Evolutionary conservation across 2,888 invertebrate species (phyloP).

Genomic region (Drosophila flavopinicola): DNA sequence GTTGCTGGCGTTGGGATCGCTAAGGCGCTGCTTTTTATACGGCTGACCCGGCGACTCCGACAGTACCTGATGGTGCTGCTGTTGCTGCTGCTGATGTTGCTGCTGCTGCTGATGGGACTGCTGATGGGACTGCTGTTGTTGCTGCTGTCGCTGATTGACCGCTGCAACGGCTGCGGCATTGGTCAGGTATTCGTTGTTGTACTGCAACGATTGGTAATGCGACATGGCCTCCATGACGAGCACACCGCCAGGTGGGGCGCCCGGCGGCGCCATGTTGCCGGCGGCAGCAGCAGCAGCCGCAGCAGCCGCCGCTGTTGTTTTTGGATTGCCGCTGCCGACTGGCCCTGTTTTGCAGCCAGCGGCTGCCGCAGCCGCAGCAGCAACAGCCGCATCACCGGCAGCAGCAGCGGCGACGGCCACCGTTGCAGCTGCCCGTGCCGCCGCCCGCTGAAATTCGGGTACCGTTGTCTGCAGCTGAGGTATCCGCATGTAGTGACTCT

Average conservation of each 20-base stretch:
- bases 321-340: conserved; percentile 26
- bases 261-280: conserved; percentile 64
- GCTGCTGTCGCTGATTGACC: conserved; percentile 81
- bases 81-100: conserved; percentile 83
- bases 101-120: conserved; percentile 66
- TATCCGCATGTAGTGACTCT: conserved; percentile 83
- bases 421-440: conserved; percentile 73
- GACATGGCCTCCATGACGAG: conserved; percentile 71
- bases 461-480: conserved; percentile 81
- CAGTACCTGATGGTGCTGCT: conserved; percentile 76
- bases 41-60: conserved; percentile 84
- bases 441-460: conserved; percentile 79
- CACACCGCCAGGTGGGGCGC: conserved; percentile 60
- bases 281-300: conserved; percentile 33
- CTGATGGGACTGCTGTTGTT: conserved; percentile 81
- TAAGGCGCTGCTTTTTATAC: conserved; percentile 82
- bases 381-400: conserved; percentile 14
- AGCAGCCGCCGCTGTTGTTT: conserved; percentile 11
- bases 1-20: conserved; percentile 72
- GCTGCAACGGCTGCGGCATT: conserved; percentile 72
- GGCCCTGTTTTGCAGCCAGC: conserved; percentile 58
- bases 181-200: conserved; percentile 83
- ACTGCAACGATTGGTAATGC: conserved; percentile 82
- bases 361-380: conserved; percentile 40
- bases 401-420: conserved; percentile 65